Conservation (phyloP, 1,140 invertebrate genomes). For the Drosophila setifemur region DNA sequence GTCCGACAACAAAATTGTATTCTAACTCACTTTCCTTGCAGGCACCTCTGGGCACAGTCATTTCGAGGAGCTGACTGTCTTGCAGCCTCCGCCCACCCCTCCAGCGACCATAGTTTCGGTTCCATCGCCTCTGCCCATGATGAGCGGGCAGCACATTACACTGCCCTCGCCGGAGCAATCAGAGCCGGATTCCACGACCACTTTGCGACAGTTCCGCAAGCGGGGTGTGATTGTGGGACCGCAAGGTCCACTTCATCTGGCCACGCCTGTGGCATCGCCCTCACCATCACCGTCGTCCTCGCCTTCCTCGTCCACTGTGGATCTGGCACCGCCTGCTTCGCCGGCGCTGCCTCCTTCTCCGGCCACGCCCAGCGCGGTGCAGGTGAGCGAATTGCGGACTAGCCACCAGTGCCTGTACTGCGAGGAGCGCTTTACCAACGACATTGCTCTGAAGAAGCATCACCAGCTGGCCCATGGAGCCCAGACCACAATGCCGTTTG, state of each 20-base stretch:
- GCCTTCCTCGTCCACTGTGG: constrained; percentile 62
- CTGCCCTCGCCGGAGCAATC: constrained; percentile 76
- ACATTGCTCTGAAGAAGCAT: constrained; percentile 72
- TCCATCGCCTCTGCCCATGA: constrained; percentile 52
- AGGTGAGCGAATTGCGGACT: constrained; percentile 46
- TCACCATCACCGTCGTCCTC: constrained; percentile 60
- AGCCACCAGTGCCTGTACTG: constrained; percentile 68
- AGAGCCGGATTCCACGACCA: constrained; percentile 76
- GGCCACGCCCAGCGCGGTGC: constrained; percentile 3
- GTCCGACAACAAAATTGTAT: too few species aligned
- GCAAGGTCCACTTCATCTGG: constrained; percentile 14
- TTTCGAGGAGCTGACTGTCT: constrained; percentile 37
- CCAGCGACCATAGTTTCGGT: constrained; percentile 58
- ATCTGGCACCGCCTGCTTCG: constrained; percentile 14
- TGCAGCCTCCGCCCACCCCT: constrained; percentile 51
- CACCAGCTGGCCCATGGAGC: constrained; percentile 69
- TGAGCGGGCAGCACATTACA: constrained; percentile 52
- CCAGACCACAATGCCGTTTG: constrained; percentile 67
- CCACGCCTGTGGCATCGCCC: constrained; percentile 7
- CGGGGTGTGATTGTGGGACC: constrained; percentile 51
- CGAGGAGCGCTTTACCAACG: constrained; percentile 69
- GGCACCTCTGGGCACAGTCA: constrained; percentile 49
- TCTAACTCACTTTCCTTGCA: neutral
- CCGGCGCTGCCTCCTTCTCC: too few species aligned
- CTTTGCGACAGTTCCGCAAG: constrained; percentile 69